A percentile compares a stretch with the other conserved stretches of the same genome.
phyloP scores from a whole-genome alignment of 2,797 vertebrate genomes.

The Enteromius radiatus region DNA sequence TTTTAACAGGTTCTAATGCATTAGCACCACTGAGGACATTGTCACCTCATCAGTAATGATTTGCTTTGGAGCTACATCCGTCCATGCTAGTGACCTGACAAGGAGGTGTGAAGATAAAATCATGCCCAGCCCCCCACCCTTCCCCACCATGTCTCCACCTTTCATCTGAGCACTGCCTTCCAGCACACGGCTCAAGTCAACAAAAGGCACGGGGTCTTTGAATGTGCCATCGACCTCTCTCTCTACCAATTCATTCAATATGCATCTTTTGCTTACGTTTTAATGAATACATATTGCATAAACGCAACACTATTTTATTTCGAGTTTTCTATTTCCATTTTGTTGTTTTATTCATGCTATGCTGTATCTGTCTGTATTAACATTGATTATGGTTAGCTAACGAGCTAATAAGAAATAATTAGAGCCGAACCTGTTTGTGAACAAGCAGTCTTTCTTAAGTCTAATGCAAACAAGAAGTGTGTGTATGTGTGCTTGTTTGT shows the following conservation, averaged over 20 bases:
- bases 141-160: constrained; percentile 3
- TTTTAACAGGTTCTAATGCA: not conserved
- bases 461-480: constrained; percentile 20
- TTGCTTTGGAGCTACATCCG: constrained; percentile 5
- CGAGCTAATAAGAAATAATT: not conserved
- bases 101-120: constrained; percentile 13
- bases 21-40: not conserved
- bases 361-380: not conserved
- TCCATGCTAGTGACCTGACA: not conserved
- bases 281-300: not conserved
- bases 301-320: not conserved
- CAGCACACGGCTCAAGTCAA: not conserved
- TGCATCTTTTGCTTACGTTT: not conserved
- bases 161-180: not conserved
- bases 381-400: not conserved
- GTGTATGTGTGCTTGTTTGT: constrained; percentile 12
- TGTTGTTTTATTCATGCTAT: not conserved
- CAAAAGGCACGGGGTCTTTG: not conserved
- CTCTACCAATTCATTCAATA: not conserved
- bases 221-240: not conserved
- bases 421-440: not conserved
- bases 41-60: constrained; percentile 5
- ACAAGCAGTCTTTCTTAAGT: not conserved
- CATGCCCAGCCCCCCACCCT: not conserved
- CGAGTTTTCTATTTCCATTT: not conserved